Evolutionary conservation across 1,140 invertebrate genomes (phyloP).

Genomic region (Acromyrmex charruanus): DNA sequence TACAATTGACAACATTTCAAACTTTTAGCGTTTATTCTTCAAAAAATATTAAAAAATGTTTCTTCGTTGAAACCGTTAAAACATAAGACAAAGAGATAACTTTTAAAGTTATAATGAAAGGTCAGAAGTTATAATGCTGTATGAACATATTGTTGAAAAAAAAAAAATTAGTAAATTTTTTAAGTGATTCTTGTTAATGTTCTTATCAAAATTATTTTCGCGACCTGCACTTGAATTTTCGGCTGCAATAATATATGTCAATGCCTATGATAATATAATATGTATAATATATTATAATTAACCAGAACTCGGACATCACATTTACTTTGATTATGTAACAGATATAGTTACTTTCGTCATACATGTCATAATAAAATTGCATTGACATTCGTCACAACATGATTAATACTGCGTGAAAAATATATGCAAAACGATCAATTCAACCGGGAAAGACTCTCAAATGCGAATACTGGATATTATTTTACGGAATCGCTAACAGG

Average conservation of each 20-base stretch:
- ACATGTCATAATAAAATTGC: not conserved
- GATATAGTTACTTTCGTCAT: not conserved
- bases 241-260: not conserved
- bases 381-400: not conserved
- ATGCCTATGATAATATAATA: slow-evolving; percentile 19
- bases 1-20: not conserved
- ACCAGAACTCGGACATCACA: not conserved
- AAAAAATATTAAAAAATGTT: slow-evolving; percentile 1
- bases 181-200: not conserved
- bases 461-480: not conserved
- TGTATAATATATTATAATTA: slow-evolving; percentile 7
- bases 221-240: not conserved
- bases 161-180: slow-evolving; percentile 1
- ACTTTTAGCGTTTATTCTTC: not conserved
- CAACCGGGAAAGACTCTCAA: slow-evolving; percentile 23
- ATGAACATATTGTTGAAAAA: not conserved
- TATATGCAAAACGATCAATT: not conserved
- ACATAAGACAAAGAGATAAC: not conserved
- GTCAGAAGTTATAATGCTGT: not conserved
- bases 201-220: not conserved
- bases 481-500: not conserved
- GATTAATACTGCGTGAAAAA: slow-evolving; percentile 26
- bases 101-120: not conserved
- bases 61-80: not conserved
- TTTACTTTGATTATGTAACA: slow-evolving; percentile 9